Evolutionary conservation across 1,140 invertebrate genomes (phyloP), one percentile per base, ranked within the genome.

Genomic region (Charaxes varanes): DNA sequence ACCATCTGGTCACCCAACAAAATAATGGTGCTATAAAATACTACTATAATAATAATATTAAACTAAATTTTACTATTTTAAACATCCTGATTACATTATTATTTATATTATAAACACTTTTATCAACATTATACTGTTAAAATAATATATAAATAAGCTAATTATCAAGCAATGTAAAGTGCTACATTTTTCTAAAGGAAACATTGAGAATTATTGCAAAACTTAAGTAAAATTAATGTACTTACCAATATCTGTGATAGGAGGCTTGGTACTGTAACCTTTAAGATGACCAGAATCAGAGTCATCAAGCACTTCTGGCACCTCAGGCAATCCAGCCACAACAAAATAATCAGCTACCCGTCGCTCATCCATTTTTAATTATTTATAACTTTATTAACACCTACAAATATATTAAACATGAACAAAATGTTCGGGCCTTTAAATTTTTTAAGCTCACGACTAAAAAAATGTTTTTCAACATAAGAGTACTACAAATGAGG

Each of bases 341-440:
- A 99, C 96, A 88, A 99, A 99, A 85, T 99, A 99, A 85, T 99
- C 93, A 10, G 92, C 93, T 31, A 95, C 91, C 74, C 91, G 87
- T 63, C 91, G 86, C 60, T 94, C 93, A 64, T 94, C 93, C 93
- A 94, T 94, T 49, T 45, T 38, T 47, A 33, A 31, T 8, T 31
- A 8, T 35, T 35, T 48, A 26, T 49, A 51, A 19, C 41, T 82
- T 58, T 53, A 4, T 50, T 43, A 48, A 41, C 38, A 60, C 53
- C 35, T 46, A 56, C 30, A 43, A 37, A 35, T 45, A 13, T 22
- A 30, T 30, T 41, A 28, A 28, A 28, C 13, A 24, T 10, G 6
- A 28, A 28, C 12, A 17, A 31, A 27, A 6, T 15, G 10, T 38
- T 37, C 4, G 19, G 30, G 18, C 18, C 11, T 24, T 35, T 23